Evolutionary conservation across 2,888 invertebrate genomes (phyloP).

Genomic region (Dendrolimus houi): DNA sequence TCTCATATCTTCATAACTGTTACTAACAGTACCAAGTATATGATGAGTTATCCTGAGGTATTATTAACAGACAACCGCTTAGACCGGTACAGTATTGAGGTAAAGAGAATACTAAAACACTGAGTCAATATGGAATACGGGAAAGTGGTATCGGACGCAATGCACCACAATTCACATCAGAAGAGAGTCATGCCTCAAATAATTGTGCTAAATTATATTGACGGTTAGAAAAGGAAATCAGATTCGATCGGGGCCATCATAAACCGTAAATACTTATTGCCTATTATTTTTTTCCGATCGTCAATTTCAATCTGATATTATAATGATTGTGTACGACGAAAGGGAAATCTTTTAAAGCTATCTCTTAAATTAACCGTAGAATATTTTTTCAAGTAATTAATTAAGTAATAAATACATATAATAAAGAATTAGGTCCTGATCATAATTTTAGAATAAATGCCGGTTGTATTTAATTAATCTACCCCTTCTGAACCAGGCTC

Average conservation of each 20-base stretch:
- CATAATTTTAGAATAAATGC: no score
- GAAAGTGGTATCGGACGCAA: slow-evolving; percentile 30
- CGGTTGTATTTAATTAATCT: no score
- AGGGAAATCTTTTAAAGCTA: background rate
- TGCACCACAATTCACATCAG: slow-evolving; percentile 14
- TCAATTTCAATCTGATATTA: background rate
- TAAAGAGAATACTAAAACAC: slow-evolving; percentile 41
- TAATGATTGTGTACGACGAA: slow-evolving; percentile 1
- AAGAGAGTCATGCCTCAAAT: slow-evolving; percentile 8
- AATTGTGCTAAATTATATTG: slow-evolving; percentile 14
- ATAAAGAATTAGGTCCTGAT: no score
- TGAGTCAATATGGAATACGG: slow-evolving; percentile 25
- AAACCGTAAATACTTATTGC: background rate
- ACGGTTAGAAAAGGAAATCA: background rate
- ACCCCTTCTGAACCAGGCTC: no score
- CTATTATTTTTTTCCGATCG: background rate
- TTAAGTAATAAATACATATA: no score
- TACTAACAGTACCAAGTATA: slow-evolving; percentile 50
- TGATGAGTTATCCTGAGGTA: slow-evolving; percentile 38
- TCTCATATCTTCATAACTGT: slow-evolving; percentile 26
- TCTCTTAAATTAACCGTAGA: no score
- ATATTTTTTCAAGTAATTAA: no score
- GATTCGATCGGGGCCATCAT: background rate
- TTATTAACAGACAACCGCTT: slow-evolving; percentile 36
- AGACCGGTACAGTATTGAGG: slow-evolving; percentile 46